Percentiles rank a stretch among this genome's conserved stretches.
Evolutionary conservation across 2,113 vertebrate species (phyloP).

Genomic region (Nycticryphes semicollaris): DNA sequence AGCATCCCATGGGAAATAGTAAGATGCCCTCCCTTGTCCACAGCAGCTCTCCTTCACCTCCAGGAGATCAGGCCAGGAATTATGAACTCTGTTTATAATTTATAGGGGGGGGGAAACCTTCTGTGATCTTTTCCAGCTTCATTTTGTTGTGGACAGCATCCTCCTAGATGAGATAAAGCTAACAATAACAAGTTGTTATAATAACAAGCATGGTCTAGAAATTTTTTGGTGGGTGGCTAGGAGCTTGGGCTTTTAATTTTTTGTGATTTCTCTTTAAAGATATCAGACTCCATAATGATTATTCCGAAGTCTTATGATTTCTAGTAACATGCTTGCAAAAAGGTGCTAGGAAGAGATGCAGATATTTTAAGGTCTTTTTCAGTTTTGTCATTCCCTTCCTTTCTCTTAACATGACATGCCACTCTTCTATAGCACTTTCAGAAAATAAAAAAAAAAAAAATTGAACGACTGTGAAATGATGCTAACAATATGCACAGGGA

Average conservation of each 20-base stretch:
- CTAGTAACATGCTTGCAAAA: background rate
- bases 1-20: accelerated
- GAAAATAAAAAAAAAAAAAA: background rate
- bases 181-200: background rate
- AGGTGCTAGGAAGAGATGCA: background rate
- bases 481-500: background rate
- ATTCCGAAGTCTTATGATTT: background rate
- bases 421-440: background rate
- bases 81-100: background rate
- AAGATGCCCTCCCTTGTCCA: accelerated
- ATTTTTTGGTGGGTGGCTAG: background rate
- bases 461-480: background rate
- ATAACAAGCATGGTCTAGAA: background rate
- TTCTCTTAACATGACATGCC: background rate
- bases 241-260: background rate
- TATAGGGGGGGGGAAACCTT: background rate
- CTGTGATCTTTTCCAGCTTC: background rate
- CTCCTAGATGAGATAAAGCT: background rate
- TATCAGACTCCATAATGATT: background rate
- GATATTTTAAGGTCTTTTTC: background rate
- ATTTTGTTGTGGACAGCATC: background rate
- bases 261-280: background rate
- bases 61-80: background rate
- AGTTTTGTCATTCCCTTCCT: background rate
- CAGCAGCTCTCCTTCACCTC: background rate